Evolutionary conservation across 2,113 vertebrate species (phyloP).

Genomic region (Sigmodon hispidus): DNA sequence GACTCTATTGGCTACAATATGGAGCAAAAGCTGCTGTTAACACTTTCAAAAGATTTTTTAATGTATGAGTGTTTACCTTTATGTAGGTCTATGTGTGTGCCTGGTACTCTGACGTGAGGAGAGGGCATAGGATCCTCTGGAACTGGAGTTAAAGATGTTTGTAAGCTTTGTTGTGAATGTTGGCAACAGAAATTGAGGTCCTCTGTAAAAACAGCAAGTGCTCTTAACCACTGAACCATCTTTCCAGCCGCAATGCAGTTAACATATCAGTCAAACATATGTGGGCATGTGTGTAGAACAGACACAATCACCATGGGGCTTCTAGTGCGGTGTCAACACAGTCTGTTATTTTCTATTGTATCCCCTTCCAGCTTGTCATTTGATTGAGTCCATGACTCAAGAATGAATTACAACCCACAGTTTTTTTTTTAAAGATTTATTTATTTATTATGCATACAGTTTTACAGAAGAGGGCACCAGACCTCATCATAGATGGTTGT

Average conservation of each 20-base stretch:
- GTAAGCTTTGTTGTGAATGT: neutral
- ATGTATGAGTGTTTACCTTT: neutral
- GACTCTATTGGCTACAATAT: neutral
- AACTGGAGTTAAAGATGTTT: neutral
- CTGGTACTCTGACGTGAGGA: neutral
- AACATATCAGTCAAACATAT: neutral
- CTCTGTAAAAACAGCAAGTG: neutral
- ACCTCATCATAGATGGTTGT: no score
- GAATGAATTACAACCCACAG: neutral
- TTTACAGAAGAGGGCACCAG: no score
- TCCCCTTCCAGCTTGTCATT: neutral
- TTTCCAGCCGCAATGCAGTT: neutral
- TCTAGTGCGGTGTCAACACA: neutral
- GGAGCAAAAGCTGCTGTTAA: neutral
- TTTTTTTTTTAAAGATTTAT: no score
- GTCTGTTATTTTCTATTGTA: constrained; percentile 15
- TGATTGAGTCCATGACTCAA: constrained; percentile 31
- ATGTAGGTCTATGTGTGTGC: neutral
- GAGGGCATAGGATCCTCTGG: neutral
- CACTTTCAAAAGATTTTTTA: neutral
- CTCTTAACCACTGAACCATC: neutral
- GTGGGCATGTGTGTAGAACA: neutral
- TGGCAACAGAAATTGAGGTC: neutral
- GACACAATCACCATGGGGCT: neutral
- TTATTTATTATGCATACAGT: no score